Base-by-base conservation (phyloP, 2,113 vertebrate genomes). In the Tragelaphus buxtoni region DNA sequence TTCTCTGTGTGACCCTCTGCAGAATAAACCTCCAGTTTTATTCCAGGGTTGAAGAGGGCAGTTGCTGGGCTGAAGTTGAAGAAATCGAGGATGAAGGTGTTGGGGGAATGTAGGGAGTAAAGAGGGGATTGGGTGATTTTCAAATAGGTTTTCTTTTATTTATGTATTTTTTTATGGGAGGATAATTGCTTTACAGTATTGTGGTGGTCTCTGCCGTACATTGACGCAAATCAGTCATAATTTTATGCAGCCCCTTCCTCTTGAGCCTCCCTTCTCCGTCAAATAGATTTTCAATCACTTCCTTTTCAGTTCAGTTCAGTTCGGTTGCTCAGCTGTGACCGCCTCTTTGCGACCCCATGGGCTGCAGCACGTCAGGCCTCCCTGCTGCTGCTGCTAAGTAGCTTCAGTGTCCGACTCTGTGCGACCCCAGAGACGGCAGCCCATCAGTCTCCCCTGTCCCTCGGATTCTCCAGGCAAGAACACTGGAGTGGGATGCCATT, bases 261-360 rank as follows among this genome's bases (percentile, higher is more conserved):
- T 74, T 13, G 10, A 74, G 39, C 69, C 39, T 74, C 69, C 39
- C 14, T 74, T 39, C 39, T 6, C 39, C 0, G 0, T 4, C 22
- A 63, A 53, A 30, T 45, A 12, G 18, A 28, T 58, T 91, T 92
- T 47, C 60, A 53, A 14, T 20, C 47, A 42, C 0, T 77, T 72
- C 28, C 32, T 82, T 22, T 69, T 69, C 63, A 35, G n/a, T 69
- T 20, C 18, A 69, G 4, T 65, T 35, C n/a, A 35, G n/a, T 69
- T 69, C 35, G 24, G 9, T 72, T 0, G 0, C n/a, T 72, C 18
- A 39, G 65, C 39, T 1, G 0, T 39, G n/a, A 22, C 35, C 0
- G 4, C 0, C 65, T 69, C n/a, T 69, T 22, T 39, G 65, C 2
- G 0, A 39, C n/a, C 18, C 18, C 18, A 22, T 69, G n/a, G 20